Percentiles rank a stretch among this genome's conserved stretches.
Evolutionary conservation across 2,797 vertebrate species (phyloP).

Genomic region (Premnoplex brunnescens): DNA sequence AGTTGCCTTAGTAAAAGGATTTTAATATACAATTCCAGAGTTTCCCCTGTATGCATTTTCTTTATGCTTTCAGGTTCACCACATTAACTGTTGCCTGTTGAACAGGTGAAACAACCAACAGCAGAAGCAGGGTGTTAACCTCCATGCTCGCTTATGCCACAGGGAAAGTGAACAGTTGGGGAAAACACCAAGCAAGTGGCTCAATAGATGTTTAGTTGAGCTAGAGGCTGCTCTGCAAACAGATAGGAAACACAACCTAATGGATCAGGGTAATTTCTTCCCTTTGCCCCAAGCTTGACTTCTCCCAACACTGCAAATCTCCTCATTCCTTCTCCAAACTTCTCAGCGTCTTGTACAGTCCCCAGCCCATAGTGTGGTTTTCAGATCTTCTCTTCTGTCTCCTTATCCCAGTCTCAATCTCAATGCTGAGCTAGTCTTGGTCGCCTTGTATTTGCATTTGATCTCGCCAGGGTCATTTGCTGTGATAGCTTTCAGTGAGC

Average conservation of each 20-base stretch:
- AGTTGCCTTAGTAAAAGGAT: background rate
- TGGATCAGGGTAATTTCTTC: background rate
- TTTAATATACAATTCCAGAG: background rate
- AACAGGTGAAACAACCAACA: background rate
- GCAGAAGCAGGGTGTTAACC: background rate
- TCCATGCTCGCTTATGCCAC: fast-evolving
- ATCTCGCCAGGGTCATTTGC: background rate
- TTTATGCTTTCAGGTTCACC: background rate
- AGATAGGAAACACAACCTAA: background rate
- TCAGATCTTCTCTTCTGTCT: background rate
- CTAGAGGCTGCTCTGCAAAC: background rate
- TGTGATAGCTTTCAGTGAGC: background rate
- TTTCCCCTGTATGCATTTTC: background rate
- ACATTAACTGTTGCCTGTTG: background rate
- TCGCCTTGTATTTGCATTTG: fast-evolving
- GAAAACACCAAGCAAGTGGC: background rate
- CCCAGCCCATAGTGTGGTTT: background rate
- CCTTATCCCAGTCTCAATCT: background rate
- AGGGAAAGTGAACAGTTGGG: background rate
- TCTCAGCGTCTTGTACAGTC: background rate
- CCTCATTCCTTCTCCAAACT: background rate
- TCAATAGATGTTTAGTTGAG: fast-evolving
- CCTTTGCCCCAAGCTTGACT: background rate
- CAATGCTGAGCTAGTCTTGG: background rate
- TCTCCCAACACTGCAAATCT: background rate